Conservation (phyloP, 92 coral and sea anemone genomes). For the Umimayanthus chanpuru region DNA sequence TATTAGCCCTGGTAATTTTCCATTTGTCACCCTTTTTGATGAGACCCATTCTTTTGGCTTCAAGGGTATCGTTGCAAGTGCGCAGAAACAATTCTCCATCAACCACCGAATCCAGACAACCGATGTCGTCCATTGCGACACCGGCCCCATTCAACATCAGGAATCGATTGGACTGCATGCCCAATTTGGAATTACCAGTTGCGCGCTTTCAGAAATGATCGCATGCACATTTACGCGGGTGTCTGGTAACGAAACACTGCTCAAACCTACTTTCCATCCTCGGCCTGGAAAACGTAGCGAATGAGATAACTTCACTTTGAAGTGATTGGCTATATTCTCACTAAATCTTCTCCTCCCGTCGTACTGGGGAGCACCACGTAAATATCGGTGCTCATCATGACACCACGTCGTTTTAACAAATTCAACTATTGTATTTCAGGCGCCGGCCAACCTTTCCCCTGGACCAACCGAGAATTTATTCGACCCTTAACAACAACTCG, state of each 20-base stretch:
- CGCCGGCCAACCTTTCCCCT: conserved; percentile 43
- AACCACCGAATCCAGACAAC: not conserved
- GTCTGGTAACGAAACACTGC: not conserved
- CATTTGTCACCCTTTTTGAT: no score
- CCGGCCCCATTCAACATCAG: not conserved
- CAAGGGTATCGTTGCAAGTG: not conserved
- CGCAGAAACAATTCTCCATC: not conserved
- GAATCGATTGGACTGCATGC: not conserved
- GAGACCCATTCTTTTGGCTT: not conserved
- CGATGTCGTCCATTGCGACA: not conserved
- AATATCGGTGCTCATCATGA: not conserved
- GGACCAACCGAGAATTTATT: conserved; percentile 12
- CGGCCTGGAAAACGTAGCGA: not conserved
- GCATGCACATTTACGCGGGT: not conserved
- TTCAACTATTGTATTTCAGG: conserved; percentile 39
- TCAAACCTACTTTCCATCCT: not conserved
- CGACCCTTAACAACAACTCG: not conserved
- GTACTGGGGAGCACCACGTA: not conserved
- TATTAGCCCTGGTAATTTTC: not conserved
- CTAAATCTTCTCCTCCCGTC: not conserved
- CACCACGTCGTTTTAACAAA: conserved; percentile 22
- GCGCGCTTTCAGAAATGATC: not conserved
- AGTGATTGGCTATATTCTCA: not conserved
- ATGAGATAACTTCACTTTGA: conserved; percentile 3
- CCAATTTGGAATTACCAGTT: no score